Evolutionary conservation across 2,113 vertebrate genomes (phyloP).

Genomic region (Ophthalmolycus amberensis): DNA sequence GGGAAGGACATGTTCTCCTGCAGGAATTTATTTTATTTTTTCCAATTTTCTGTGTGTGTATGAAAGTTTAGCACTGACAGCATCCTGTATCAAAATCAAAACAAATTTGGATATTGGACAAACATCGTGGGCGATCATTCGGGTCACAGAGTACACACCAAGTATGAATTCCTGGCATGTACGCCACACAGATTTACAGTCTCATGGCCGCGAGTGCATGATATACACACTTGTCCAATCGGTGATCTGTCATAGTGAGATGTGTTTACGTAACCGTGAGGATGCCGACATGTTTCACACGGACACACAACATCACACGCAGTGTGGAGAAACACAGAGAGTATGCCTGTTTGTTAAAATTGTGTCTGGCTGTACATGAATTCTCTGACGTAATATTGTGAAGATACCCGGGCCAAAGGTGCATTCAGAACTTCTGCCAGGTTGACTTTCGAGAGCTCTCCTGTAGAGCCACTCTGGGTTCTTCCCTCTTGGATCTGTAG

Average conservation of each 20-base stretch:
- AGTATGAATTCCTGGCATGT: constrained; percentile 30
- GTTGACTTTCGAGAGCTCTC: constrained; percentile 17
- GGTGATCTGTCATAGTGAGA: constrained; percentile 45
- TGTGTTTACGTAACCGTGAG: constrained; percentile 23
- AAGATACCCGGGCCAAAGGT: not conserved
- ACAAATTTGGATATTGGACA: not conserved
- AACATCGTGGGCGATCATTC: constrained; percentile 5
- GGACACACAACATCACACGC: constrained; percentile 7
- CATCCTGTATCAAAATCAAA: constrained; percentile 10
- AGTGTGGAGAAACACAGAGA: not conserved
- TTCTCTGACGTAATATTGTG: constrained; percentile 11
- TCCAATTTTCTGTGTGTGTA: no score
- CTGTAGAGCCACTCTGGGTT: not conserved
- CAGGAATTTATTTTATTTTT: no score
- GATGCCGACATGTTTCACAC: constrained; percentile 6
- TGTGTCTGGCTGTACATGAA: constrained; percentile 1
- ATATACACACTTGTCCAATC: constrained; percentile 27
- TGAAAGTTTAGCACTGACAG: not conserved
- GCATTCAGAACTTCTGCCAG: constrained; percentile 14
- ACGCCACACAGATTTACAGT: constrained; percentile 25
- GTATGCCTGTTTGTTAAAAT: not conserved
- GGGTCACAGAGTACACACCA: not conserved
- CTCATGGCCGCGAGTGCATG: not conserved
- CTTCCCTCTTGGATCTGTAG: constrained; percentile 16
- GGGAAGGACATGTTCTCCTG: not conserved